Percentiles rank a stretch among this genome's conserved stretches.
Conservation (phyloP, 2,797 vertebrate genomes). For the Halcyon smyrnensis region DNA sequence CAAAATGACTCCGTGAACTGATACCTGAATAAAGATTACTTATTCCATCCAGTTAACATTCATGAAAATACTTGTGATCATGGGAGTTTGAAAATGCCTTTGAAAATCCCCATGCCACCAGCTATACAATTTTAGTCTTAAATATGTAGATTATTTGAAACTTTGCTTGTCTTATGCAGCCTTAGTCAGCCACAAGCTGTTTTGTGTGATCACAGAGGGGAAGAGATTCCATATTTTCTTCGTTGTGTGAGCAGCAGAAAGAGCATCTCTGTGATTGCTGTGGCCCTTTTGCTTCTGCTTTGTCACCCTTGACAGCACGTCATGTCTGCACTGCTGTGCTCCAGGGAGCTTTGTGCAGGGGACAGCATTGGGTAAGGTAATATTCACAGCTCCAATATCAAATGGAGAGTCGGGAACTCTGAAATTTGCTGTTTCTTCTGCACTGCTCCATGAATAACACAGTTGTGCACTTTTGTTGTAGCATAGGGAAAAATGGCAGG, state of each 20-base stretch:
- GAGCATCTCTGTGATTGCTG: not conserved
- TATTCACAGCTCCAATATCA: accelerated
- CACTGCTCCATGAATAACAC: not conserved
- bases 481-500: not conserved
- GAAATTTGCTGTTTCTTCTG: not conserved
- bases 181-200: not conserved
- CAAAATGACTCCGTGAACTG: not conserved
- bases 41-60: not conserved
- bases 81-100: not conserved
- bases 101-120: not conserved
- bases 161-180: not conserved
- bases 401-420: not conserved
- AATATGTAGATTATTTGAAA: not conserved
- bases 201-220: not conserved
- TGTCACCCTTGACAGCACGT: not conserved
- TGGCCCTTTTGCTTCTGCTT: not conserved
- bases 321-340: not conserved
- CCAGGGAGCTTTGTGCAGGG: not conserved
- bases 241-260: not conserved
- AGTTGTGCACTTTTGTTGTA: not conserved
- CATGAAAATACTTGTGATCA: not conserved
- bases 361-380: not conserved
- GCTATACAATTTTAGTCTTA: not conserved
- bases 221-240: not conserved
- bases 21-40: not conserved